phyloP scores from a whole-genome alignment of 2,888 invertebrate species.

The Dasypogon diadema region DNA sequence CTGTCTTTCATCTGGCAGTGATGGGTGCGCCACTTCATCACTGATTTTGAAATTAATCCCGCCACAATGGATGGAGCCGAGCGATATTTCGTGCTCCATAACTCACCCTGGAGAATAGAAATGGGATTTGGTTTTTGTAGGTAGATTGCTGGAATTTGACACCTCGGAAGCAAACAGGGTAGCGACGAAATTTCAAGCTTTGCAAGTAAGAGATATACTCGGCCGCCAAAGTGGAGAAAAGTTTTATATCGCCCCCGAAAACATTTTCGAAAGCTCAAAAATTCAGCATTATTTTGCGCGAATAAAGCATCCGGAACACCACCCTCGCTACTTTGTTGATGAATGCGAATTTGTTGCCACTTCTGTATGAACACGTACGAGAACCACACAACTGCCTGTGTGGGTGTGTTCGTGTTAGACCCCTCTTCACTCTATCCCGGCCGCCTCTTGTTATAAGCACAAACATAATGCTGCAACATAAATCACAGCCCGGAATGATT shows the following conservation, averaged over 20 bases:
- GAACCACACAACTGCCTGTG: neutral
- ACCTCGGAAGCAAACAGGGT: conserved; percentile 1
- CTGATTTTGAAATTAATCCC: conserved; percentile 49
- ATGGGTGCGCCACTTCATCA: conserved; percentile 45
- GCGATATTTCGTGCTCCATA: conserved; percentile 17
- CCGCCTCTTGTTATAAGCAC: conserved; percentile 43
- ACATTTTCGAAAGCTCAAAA: conserved; percentile 35
- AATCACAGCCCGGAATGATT: conserved; percentile 48
- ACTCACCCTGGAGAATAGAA: conserved; percentile 38
- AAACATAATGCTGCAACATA: conserved; percentile 41
- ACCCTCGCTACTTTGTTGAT: neutral
- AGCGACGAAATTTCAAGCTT: conserved; percentile 26
- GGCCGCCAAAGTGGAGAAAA: conserved; percentile 8
- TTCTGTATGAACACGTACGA: conserved; percentile 19
- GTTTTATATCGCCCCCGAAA: conserved; percentile 31
- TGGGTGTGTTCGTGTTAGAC: neutral
- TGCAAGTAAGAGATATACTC: neutral
- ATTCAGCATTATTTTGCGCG: conserved; percentile 28
- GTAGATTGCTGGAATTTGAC: conserved; percentile 38
- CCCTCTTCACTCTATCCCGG: conserved; percentile 12
- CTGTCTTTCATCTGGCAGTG: conserved; percentile 46
- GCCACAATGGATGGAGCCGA: conserved; percentile 38
- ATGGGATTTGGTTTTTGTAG: conserved; percentile 33
- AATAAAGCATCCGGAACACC: conserved; percentile 6
- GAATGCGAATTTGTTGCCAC: conserved; percentile 41